Conservation (phyloP, 30 jellyfish, hydroid and myxozoan genomes). For the Hydractinia symbiolongicarpus region DNA sequence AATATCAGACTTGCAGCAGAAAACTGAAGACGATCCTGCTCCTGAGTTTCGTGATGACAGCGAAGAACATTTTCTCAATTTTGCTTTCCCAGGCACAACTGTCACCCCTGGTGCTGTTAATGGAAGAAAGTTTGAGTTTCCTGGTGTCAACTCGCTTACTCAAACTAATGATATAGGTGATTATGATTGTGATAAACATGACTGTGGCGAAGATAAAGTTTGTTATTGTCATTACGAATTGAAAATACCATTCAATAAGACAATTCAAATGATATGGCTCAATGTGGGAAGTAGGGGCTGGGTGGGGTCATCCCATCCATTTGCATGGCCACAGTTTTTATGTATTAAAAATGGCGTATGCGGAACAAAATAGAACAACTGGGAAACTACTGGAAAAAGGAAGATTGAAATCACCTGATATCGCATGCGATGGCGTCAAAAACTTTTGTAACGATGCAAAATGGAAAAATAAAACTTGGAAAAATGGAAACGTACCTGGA, state of each 20-base stretch:
- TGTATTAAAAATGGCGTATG: slow-evolving; percentile 70
- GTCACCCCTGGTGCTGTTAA: slow-evolving; percentile 92
- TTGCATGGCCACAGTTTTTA: slow-evolving; percentile 85
- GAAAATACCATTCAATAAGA: slow-evolving; percentile 60
- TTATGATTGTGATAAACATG: slow-evolving; percentile 62
- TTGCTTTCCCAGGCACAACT: slow-evolving; percentile 74
- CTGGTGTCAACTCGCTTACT: slow-evolving; percentile 77
- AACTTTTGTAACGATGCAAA: slow-evolving; percentile 76
- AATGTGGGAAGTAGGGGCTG: slow-evolving; percentile 83
- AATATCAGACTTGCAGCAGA: slow-evolving; percentile 46
- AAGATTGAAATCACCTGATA: slow-evolving; percentile 46
- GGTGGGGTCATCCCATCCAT: slow-evolving; percentile 91
- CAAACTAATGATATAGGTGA: slow-evolving; percentile 71
- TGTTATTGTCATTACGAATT: slow-evolving; percentile 69
- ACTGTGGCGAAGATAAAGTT: slow-evolving; percentile 85
- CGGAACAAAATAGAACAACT: slow-evolving; percentile 61
- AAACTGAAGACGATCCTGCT: slow-evolving; percentile 51
- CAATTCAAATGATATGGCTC: slow-evolving; percentile 80
- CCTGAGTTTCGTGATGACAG: slow-evolving; percentile 57
- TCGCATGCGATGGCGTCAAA: slow-evolving; percentile 72
- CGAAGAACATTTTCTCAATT: slow-evolving; percentile 63
- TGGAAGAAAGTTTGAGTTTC: slow-evolving; percentile 74
- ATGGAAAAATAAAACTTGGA: slow-evolving; percentile 51
- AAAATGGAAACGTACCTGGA: slow-evolving; percentile 75
- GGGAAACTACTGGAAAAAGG: slow-evolving; percentile 40